phyloP scores from a whole-genome alignment of 2,797 vertebrate genomes.

The Enteromius thamalakanensis region DNA sequence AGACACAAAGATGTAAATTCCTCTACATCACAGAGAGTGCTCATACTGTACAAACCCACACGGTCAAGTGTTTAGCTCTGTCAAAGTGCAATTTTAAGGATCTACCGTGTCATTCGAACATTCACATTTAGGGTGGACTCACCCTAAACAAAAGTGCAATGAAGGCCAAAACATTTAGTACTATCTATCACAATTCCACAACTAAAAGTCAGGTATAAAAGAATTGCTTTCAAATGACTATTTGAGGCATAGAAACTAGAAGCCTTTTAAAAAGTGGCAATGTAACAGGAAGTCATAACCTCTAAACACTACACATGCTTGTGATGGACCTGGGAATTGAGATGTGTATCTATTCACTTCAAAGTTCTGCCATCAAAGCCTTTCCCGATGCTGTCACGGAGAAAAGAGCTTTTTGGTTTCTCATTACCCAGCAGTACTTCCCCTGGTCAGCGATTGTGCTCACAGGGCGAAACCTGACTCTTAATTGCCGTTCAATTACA shows the following conservation, averaged over 20 bases:
- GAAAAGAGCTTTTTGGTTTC: slow-evolving; percentile 54
- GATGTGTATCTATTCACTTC: slow-evolving; percentile 52
- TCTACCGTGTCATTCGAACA: neutral
- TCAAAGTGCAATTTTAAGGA: slow-evolving; percentile 4
- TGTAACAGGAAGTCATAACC: slow-evolving; percentile 50
- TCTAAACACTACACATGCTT: slow-evolving; percentile 47
- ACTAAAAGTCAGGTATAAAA: neutral
- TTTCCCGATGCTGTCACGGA: slow-evolving; percentile 39
- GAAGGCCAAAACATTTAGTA: neutral
- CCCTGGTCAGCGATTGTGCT: slow-evolving; percentile 66
- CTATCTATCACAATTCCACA: neutral
- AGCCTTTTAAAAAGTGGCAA: slow-evolving; percentile 35
- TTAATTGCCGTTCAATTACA: slow-evolving; percentile 82
- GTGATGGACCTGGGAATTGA: slow-evolving; percentile 43
- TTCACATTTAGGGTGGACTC: neutral
- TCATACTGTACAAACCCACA: neutral
- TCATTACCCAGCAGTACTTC: slow-evolving; percentile 53
- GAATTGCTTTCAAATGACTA: neutral
- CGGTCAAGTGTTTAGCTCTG: neutral
- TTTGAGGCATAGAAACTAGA: slow-evolving; percentile 27
- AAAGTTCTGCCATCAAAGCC: slow-evolving; percentile 50
- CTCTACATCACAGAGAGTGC: neutral
- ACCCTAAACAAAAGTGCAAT: neutral
- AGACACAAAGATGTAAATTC: slow-evolving; percentile 1
- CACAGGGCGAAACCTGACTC: slow-evolving; percentile 74